A percentile compares a stretch with the other conserved stretches of the same genome.
Evolutionary conservation across 1,140 invertebrate species (phyloP).

Genomic region (Potamilus streckersoni): DNA sequence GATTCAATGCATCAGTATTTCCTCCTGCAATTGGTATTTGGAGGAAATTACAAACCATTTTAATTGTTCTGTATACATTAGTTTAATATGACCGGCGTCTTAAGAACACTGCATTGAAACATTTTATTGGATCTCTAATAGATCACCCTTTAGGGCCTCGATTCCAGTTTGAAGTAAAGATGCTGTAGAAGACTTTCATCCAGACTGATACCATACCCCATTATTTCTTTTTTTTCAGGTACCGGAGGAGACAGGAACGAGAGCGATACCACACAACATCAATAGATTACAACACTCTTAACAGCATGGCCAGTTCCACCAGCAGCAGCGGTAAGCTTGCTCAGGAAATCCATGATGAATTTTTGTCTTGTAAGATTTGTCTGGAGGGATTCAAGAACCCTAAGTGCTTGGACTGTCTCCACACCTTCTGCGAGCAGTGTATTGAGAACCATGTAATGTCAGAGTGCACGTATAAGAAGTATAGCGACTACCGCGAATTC

Average conservation of each 20-base stretch:
- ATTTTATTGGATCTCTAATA: no score
- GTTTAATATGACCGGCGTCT: no score
- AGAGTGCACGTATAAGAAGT: constrained; percentile 67
- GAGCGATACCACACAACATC: constrained; percentile 57
- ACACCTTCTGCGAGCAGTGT: constrained; percentile 92
- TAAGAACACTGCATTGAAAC: no score
- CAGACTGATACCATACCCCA: no score
- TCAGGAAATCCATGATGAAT: constrained; percentile 58
- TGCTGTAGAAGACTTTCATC: no score
- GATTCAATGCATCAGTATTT: no score
- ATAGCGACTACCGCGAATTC: constrained; percentile 69
- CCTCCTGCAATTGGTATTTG: no score
- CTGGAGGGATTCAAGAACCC: constrained; percentile 71
- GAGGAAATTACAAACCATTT: no score
- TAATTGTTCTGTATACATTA: no score
- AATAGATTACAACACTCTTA: constrained; percentile 48
- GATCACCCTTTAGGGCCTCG: no score
- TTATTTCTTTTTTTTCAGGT: constrained; percentile 36
- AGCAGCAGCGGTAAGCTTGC: constrained; percentile 53
- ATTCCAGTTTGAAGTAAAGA: no score
- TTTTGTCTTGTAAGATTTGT: constrained; percentile 67
- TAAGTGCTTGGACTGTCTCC: constrained; percentile 89
- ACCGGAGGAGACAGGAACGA: constrained; percentile 51
- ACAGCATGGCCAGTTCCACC: constrained; percentile 34
- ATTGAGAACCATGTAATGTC: constrained; percentile 67